Conservation (phyloP, 2,113 vertebrate genomes). For the Fukomys damarensis region DNA sequence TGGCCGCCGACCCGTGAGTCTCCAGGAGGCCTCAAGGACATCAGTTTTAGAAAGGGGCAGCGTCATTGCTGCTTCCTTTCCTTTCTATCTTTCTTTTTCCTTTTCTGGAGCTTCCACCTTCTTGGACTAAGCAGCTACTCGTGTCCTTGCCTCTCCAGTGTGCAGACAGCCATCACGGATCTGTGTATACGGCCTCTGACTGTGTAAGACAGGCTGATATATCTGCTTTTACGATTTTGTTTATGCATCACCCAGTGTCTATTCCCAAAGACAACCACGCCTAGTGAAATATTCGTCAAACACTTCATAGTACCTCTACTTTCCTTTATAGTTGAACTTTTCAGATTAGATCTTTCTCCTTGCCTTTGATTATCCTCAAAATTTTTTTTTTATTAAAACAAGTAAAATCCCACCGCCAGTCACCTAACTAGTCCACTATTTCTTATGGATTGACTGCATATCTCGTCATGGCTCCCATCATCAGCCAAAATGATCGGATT, state of each 20-base stretch:
- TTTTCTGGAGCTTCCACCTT: neutral
- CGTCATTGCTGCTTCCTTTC: neutral
- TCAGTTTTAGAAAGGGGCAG: neutral
- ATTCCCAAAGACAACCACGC: neutral
- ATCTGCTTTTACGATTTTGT: neutral
- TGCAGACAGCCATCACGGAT: no score
- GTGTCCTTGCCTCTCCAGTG: no score
- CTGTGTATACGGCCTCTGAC: no score
- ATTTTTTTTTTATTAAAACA: neutral
- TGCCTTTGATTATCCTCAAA: neutral
- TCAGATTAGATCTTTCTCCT: neutral
- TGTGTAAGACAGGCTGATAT: no score
- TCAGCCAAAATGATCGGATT: neutral
- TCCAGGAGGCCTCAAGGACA: neutral
- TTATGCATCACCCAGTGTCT: neutral
- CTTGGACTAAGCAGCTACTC: neutral
- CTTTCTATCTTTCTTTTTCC: neutral
- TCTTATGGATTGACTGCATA: neutral
- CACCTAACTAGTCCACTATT: neutral
- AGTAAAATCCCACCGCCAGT: neutral
- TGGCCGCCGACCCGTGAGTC: no score
- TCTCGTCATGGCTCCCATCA: neutral
- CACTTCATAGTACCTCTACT: neutral
- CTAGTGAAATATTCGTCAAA: no score
- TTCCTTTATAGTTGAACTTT: neutral